Evolutionary conservation across 1,140 invertebrate genomes (phyloP).

Genomic region (Cydia pomonella): DNA sequence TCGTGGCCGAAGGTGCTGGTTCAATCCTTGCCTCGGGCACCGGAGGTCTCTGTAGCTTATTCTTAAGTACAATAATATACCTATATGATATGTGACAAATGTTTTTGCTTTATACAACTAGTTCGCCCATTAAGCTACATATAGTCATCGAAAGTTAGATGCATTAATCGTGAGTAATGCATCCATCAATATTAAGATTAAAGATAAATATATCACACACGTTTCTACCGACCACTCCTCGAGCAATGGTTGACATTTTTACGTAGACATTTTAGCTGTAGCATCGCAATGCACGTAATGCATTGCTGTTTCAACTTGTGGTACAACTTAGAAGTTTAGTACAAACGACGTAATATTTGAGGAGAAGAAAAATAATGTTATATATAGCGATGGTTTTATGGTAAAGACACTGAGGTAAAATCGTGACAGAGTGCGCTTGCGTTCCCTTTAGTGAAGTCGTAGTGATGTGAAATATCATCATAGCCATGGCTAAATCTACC

Average conservation of each 20-base stretch:
- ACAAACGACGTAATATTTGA: not conserved
- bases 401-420: not conserved
- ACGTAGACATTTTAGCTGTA: not conserved
- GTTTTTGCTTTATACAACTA: not conserved
- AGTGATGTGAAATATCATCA: slow-evolving; percentile 16
- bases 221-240: not conserved
- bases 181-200: slow-evolving; percentile 17
- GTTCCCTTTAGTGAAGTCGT: not conserved
- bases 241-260: not conserved
- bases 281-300: not conserved
- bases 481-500: slow-evolving; percentile 5
- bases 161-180: not conserved
- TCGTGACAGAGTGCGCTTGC: slow-evolving; percentile 22
- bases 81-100: not conserved
- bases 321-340: not conserved
- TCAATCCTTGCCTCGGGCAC: no score
- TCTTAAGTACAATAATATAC: no score
- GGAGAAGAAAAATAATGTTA: not conserved
- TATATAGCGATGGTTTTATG: not conserved
- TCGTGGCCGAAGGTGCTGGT: no score
- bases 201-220: slow-evolving; percentile 3
- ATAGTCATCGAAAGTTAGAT: not conserved
- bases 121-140: slow-evolving; percentile 7
- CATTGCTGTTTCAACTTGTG: not conserved
- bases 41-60: no score